A percentile compares a stretch with the other conserved stretches of the same genome.
Conservation (phyloP, 2,888 invertebrate species). For the Rhagophthalmus giganteus region DNA sequence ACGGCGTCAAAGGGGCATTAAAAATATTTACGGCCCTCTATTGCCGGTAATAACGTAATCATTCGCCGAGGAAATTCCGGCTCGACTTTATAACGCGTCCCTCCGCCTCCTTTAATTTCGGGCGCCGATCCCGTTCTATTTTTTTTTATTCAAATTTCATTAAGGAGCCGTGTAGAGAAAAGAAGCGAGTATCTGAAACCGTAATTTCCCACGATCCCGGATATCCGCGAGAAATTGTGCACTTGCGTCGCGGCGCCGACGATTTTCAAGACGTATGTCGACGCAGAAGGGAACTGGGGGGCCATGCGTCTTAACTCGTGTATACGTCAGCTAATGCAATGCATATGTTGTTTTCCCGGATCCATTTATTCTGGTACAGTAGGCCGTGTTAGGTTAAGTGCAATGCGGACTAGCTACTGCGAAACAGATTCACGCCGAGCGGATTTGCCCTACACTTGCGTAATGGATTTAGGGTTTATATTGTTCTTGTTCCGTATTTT, state of each 20-base stretch:
- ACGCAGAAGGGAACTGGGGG: slow-evolving; percentile 7
- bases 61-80: slow-evolving; percentile 1
- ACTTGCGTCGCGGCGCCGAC: slow-evolving; percentile 13
- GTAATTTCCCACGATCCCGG: slow-evolving; percentile 10
- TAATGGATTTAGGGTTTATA: slow-evolving; percentile 21
- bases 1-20: slow-evolving; percentile 10
- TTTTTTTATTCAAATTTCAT: slow-evolving; percentile 25
- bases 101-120: slow-evolving; percentile 1
- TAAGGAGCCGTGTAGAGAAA: slow-evolving; percentile 12
- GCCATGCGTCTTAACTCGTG: slow-evolving; percentile 26
- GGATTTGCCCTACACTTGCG: slow-evolving; percentile 25
- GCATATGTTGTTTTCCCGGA: slow-evolving; percentile 54
- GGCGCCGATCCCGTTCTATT: slow-evolving; percentile 5
- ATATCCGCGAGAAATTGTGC: slow-evolving; percentile 21
- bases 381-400: slow-evolving; percentile 51
- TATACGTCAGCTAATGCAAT: slow-evolving; percentile 47
- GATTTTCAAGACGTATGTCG: slow-evolving; percentile 17
- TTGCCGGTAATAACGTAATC: slow-evolving; percentile 13
- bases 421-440: slow-evolving; percentile 27
- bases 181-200: slow-evolving; percentile 13
- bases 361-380: slow-evolving; percentile 51
- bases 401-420: slow-evolving; percentile 34
- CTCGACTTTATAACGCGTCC: no score
- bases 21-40: slow-evolving; percentile 12
- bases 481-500: slow-evolving; percentile 13